Base-by-base conservation (phyloP, 2,113 vertebrate species). In the Hylia prasina region DNA sequence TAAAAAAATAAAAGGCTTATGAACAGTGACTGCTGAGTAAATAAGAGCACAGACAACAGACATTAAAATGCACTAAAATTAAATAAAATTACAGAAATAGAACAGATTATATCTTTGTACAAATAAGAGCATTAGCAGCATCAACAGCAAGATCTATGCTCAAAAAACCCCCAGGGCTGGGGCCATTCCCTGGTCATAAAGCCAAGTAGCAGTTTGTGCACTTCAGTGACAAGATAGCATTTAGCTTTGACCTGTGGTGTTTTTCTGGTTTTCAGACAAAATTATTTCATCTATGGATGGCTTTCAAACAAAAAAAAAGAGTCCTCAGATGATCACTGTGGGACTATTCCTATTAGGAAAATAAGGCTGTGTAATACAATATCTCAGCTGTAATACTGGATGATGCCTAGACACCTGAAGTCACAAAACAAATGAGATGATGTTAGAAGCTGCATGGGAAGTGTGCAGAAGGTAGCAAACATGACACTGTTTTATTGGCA, bases 161-260 rank as follows among this genome's bases (percentile, higher is more conserved):
- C 42, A 51, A 51, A 30, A 65, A 17, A 1, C 0, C 1, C 3
- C 10, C 19, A 42, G 11, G 15, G 3, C 24, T 58, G 39, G 31
- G 14, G 5, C 6, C 7, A 40, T 76, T 61, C 39, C 15, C 10
- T 27, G 10, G 3, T 50, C 31, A 72, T 27, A 48, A 80, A 33
- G 30, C 20, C 44, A 79, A 78, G 37, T 3, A 65, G 10, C 10
- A 82, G 7, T 42, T 20, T 37, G 7, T 14, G 25, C n/a, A 42
- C 13, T 78, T 37, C 45, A 27, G 14, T 18, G 44, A 44, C 20
- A 64, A 60, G 20, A 33, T 0, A 60, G 25, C 17, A 28, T 31
- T 81, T 63, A 48, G 31, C 13, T 81, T 60, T 45, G 20, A 35
- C 44, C 20, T 28, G 3, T 31, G 22, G 7, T 30, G 4, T 15